These are phyloP conservation scores for Drosophila mettleri DNA, from an alignment of 2,888 invertebrate genomes.

Conservation along the genomic window DNA sequence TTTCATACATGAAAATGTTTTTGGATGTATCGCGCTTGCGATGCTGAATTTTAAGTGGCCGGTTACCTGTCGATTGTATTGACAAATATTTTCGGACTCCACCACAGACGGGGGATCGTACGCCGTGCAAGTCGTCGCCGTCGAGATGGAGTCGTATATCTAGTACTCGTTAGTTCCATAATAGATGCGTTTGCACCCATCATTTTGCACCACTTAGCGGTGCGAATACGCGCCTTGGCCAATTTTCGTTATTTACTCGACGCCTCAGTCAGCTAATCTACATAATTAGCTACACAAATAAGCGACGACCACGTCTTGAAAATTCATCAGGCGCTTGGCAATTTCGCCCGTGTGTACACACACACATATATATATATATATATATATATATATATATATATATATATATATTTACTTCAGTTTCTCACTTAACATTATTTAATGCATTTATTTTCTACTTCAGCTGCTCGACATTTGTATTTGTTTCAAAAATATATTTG, in stretches of 20 bases:
- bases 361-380: not conserved
- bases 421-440: slow-evolving; percentile 64
- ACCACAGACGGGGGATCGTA: slow-evolving; percentile 9
- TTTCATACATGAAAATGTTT: slow-evolving; percentile 55
- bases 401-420: not conserved
- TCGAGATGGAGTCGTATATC: slow-evolving; percentile 4
- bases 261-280: slow-evolving; percentile 39
- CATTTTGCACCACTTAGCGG: slow-evolving; percentile 57
- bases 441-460: slow-evolving; percentile 61
- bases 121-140: slow-evolving; percentile 14
- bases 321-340: slow-evolving; percentile 31
- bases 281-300: slow-evolving; percentile 68
- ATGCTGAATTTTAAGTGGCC: slow-evolving; percentile 72
- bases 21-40: slow-evolving; percentile 39
- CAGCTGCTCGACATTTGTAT: slow-evolving; percentile 35
- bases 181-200: slow-evolving; percentile 35
- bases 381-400: no score
- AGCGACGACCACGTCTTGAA: slow-evolving; percentile 34
- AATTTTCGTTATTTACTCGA: slow-evolving; percentile 20
- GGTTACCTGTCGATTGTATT: slow-evolving; percentile 43
- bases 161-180: slow-evolving; percentile 23
- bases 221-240: slow-evolving; percentile 41
- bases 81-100: slow-evolving; percentile 42
- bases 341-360: slow-evolving; percentile 5
- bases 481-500: slow-evolving; percentile 50